Base-by-base conservation (phyloP, 2,113 vertebrate genomes). In the Forbesichthys papilliferus region DNA sequence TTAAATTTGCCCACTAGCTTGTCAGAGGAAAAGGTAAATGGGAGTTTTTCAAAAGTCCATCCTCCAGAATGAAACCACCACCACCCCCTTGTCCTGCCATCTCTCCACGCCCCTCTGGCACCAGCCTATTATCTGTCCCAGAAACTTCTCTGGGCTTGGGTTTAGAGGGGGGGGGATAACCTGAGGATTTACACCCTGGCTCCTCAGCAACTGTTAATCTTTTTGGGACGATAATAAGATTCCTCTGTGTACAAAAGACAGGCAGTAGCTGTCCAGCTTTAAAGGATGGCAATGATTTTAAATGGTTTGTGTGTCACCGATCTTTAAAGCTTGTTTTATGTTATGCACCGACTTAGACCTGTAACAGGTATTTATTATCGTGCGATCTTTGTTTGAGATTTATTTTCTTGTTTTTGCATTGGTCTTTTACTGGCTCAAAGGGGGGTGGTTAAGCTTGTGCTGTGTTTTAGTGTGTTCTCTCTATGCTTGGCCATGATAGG, bases 21-120 rank as follows among this genome's bases (percentile, higher is more conserved):
- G 93, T 95, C 98, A 91, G 97, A 98, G 82, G 96, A 99, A 90
- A 98, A 98, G 98, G 98, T 99, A 96, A 95, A 92, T 79, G 74
- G 58, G 73, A 88, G 88, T 77, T 42, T 42, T 84, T 93, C 93
- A 92, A 90, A 90, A 83, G 77, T 86, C 85, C 87, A 84, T 84
- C 81, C 84, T 79, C 71, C 36, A 42, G 36, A 42, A 8, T 42
- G 5, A 70, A 20, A 68, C 20, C 59, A 73, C 56, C 66, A 46
- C 61, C 73, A 83, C 67, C 68, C 73, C 73, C 66, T 78, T 78
- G 68, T 84, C 77, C 73, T 74, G 68, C 69, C 78, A 81, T 84
- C 85, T 73, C 80, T 72, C 74, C 63, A 63, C 88, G 87, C 88
- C 88, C 88, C 86, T 87, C 87, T 69, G 77, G 82, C 80, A 88